Conservation (phyloP, 2,888 invertebrate genomes). For the Serrognathus titanus region DNA sequence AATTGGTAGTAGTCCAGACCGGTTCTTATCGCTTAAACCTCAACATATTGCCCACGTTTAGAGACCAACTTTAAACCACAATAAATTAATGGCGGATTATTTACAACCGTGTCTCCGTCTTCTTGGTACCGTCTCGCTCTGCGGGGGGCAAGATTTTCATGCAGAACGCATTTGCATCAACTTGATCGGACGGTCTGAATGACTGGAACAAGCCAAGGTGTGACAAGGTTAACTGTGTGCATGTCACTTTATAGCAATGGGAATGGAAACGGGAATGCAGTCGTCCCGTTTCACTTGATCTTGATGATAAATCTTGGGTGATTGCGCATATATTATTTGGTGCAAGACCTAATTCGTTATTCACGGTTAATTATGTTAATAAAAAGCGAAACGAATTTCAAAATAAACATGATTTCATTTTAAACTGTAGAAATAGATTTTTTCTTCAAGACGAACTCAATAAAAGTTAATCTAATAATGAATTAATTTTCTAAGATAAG, state of each 20-base stretch:
- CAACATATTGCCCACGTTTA: no score
- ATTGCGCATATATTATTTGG: neutral
- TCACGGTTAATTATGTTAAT: no score
- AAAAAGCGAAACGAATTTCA: no score
- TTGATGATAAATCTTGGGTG: neutral
- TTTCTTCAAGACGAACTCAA: no score
- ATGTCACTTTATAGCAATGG: constrained; percentile 16
- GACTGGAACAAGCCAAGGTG: constrained; percentile 24
- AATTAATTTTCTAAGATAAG: no score
- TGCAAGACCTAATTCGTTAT: no score
- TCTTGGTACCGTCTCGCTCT: neutral
- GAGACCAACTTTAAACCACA: neutral
- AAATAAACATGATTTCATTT: no score
- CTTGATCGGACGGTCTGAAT: constrained; percentile 19
- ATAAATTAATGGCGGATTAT: neutral
- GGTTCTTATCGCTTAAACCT: no score
- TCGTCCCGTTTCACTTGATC: neutral
- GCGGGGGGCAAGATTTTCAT: constrained; percentile 19
- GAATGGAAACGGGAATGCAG: constrained; percentile 25
- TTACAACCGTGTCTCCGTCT: neutral
- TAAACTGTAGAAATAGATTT: no score
- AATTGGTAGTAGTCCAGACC: no score
- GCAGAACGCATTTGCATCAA: constrained; percentile 23
- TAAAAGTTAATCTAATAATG: no score
- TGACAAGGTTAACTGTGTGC: constrained; percentile 26